These are phyloP conservation scores for Podiceps cristatus DNA, from an alignment of 2,113 vertebrate species.

Conservation along the genomic window DNA sequence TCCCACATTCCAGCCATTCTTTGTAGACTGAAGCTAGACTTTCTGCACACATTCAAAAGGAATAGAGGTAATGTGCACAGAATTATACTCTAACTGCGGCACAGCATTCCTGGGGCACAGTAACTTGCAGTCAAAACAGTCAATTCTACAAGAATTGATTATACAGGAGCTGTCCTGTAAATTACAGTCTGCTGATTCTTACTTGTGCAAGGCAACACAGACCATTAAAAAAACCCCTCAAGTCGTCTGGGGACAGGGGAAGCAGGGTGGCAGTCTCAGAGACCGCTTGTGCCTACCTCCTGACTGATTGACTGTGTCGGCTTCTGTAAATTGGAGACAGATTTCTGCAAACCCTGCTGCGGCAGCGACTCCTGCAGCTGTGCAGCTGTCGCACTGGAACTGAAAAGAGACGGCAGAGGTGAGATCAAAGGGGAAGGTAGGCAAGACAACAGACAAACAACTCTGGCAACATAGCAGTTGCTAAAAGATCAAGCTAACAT, in stretches of 20 bases:
- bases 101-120: not conserved
- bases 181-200: not conserved
- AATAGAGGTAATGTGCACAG: not conserved
- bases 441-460: not conserved
- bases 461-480: not conserved
- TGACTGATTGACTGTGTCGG: slow-evolving; percentile 89
- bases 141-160: not conserved
- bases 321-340: slow-evolving; percentile 99
- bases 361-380: slow-evolving; percentile 98
- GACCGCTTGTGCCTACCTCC: slow-evolving; percentile 82
- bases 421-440: not conserved
- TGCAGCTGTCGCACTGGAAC: slow-evolving; percentile 94
- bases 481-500: not conserved
- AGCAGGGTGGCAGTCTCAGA: not conserved
- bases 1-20: slow-evolving; percentile 1
- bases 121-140: not conserved
- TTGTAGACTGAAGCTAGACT: not conserved
- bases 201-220: not conserved
- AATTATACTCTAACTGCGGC: not conserved
- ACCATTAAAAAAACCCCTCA: slow-evolving; percentile 8
- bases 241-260: not conserved
- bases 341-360: slow-evolving; percentile 98
- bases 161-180: not conserved
- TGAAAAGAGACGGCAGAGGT: slow-evolving; percentile 47
- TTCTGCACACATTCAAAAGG: not conserved